These are phyloP conservation scores for Danionella dracula DNA, from an alignment of 2,797 vertebrate genomes.

Conservation along the genomic window DNA sequence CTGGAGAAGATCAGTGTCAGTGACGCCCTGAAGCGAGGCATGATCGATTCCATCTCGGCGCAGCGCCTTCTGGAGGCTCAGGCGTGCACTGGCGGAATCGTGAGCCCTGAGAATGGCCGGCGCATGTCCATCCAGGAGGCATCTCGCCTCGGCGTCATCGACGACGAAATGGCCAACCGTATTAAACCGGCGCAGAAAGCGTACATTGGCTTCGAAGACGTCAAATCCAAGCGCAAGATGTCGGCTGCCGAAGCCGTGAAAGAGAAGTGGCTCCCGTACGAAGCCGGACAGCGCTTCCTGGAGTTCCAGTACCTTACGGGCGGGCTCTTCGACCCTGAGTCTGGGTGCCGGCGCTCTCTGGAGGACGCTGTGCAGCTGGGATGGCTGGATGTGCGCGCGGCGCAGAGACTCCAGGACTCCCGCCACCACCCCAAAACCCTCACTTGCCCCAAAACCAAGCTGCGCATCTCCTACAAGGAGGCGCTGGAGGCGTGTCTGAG, in stretches of 20 bases:
- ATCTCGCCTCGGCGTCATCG: slow-evolving; percentile 70
- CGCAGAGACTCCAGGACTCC: slow-evolving; percentile 82
- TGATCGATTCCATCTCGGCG: slow-evolving; percentile 87
- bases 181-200: slow-evolving; percentile 92
- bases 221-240: slow-evolving; percentile 83
- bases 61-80: slow-evolving; percentile 93
- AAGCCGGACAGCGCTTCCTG: slow-evolving; percentile 91
- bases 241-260: slow-evolving; percentile 88
- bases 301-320: slow-evolving; percentile 92
- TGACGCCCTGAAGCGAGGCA: slow-evolving; percentile 79
- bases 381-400: slow-evolving; percentile 77
- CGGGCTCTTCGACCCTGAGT: slow-evolving; percentile 86
- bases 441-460: slow-evolving; percentile 93
- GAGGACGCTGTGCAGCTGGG: slow-evolving; percentile 82
- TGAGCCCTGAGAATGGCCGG: slow-evolving; percentile 81
- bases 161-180: slow-evolving; percentile 76
- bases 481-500: slow-evolving; percentile 86
- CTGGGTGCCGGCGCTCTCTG: slow-evolving; percentile 73
- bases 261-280: slow-evolving; percentile 92
- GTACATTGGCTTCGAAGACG: slow-evolving; percentile 85
- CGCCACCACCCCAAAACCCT: slow-evolving; percentile 81
- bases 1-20: slow-evolving; percentile 87
- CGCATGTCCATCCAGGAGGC: slow-evolving; percentile 85
- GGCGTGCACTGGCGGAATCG: slow-evolving; percentile 89
- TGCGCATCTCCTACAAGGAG: slow-evolving; percentile 92